These are phyloP conservation scores for Cassiopea andromeda DNA, from an alignment of 30 jellyfish, hydroid and myxozoan genomes.

Conservation along the genomic window DNA sequence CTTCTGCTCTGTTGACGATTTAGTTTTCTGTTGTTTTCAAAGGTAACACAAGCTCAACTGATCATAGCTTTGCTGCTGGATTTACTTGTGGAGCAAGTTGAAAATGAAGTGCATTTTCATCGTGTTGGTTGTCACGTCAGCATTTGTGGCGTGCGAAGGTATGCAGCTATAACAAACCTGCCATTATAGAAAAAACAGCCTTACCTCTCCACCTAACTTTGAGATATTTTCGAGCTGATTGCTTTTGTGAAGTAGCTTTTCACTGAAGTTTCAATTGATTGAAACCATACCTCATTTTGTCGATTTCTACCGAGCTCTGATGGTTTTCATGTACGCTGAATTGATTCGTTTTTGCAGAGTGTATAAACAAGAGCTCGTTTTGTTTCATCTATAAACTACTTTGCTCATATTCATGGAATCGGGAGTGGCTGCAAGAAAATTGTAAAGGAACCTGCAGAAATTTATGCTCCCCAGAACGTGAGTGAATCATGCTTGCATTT, in stretches of 20 bases:
- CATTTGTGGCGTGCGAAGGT: background rate
- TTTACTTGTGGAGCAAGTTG: background rate
- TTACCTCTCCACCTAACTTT: background rate
- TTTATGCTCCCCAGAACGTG: conserved; percentile 11
- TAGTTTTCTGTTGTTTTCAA: background rate
- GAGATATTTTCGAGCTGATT: background rate
- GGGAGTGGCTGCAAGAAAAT: conserved; percentile 13
- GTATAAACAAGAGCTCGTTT: conserved; percentile 8
- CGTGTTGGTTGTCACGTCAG: background rate
- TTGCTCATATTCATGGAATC: conserved; percentile 11
- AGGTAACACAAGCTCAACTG: background rate
- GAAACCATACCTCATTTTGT: too few relatives aligned
- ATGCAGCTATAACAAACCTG: background rate
- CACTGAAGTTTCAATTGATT: too few relatives aligned
- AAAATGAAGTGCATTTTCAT: background rate
- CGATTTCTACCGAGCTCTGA: too few relatives aligned
- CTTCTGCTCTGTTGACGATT: too few relatives aligned
- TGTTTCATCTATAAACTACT: conserved; percentile 21
- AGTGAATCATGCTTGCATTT: background rate
- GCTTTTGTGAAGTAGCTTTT: too few relatives aligned
- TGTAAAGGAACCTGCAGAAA: conserved; percentile 24
- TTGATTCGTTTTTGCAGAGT: background rate
- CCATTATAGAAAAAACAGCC: background rate
- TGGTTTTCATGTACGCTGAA: too few relatives aligned
- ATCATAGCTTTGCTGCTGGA: background rate